These are phyloP conservation scores for Sinopyrophorus schimmeli DNA, from an alignment of 2,888 invertebrate genomes.

Conservation along the genomic window DNA sequence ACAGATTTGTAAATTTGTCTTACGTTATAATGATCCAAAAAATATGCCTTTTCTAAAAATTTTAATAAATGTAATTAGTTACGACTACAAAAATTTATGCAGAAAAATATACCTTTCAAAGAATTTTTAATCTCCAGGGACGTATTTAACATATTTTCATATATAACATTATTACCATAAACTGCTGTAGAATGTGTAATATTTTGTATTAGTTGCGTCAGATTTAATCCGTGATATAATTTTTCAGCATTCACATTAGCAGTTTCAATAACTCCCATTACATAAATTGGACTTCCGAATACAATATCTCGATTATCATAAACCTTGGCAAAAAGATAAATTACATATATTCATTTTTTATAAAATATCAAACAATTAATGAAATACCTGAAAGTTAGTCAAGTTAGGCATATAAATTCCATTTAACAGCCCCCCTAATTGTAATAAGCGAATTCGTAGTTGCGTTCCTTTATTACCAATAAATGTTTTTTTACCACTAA, in stretches of 20 bases:
- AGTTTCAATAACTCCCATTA: conserved; percentile 43
- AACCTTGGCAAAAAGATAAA: conserved; percentile 36
- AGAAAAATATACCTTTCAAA: conserved; percentile 42
- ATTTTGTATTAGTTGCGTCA: conserved; percentile 45
- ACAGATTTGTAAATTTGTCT: conserved; percentile 33
- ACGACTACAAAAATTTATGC: conserved; percentile 9
- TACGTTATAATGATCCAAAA: conserved; percentile 40
- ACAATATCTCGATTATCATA: conserved; percentile 40
- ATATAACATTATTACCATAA: conserved; percentile 50
- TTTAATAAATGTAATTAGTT: conserved; percentile 1
- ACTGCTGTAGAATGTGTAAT: conserved; percentile 41
- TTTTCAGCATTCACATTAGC: conserved; percentile 46
- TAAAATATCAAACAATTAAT: conserved; percentile 14
- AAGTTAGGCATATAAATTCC: conserved; percentile 43
- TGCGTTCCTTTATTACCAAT: too few relatives aligned
- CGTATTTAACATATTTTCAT: conserved; percentile 44
- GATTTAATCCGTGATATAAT: conserved; percentile 46
- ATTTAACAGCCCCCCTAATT: conserved; percentile 46
- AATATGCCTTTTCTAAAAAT: conserved; percentile 45
- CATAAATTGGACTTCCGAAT: conserved; percentile 41
- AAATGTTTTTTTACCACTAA: conserved; percentile 52
- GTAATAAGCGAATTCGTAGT: too few relatives aligned
- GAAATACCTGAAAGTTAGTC: conserved; percentile 46
- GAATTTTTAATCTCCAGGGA: conserved; percentile 45
- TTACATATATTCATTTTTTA: neutral